Evolutionary conservation across 2,797 vertebrate genomes (phyloP).

Genomic region (Telmatherina bonti): DNA sequence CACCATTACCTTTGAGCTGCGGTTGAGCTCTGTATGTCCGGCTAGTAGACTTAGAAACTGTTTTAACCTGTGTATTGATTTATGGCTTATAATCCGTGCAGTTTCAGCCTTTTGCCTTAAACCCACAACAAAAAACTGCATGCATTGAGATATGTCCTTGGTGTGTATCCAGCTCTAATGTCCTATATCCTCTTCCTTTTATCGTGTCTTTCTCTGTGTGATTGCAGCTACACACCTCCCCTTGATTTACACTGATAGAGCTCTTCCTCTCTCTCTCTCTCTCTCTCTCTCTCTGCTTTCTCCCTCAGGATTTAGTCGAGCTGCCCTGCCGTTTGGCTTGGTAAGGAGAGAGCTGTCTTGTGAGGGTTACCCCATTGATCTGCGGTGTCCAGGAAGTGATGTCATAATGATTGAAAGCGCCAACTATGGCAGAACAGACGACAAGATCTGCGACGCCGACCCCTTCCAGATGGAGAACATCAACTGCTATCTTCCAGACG

Average conservation of each 20-base stretch:
- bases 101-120: constrained; percentile 20
- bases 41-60: neutral
- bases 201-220: constrained; percentile 32
- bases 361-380: constrained; percentile 98
- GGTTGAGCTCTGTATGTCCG: constrained; percentile 41
- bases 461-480: constrained; percentile 99
- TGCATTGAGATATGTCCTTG: constrained; percentile 21
- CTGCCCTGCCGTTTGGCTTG: constrained; percentile 95
- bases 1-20: constrained; percentile 52
- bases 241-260: constrained; percentile 67
- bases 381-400: constrained; percentile 98
- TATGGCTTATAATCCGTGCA: constrained; percentile 19
- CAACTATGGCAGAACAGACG: constrained; percentile 98
- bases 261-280: constrained; percentile 33
- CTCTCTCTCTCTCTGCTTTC: constrained; percentile 14
- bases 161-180: constrained; percentile 22
- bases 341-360: constrained; percentile 97
- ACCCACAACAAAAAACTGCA: constrained; percentile 14
- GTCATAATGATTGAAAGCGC: constrained; percentile 99
- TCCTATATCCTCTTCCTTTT: constrained; percentile 35
- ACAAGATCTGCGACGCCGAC: constrained; percentile 99
- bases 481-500: constrained; percentile 99
- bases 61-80: constrained; percentile 17
- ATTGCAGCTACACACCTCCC: constrained; percentile 46
- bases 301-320: constrained; percentile 92